Evolutionary conservation across 2,888 invertebrate species (phyloP).

Genomic region (Pterobdella sp.): DNA sequence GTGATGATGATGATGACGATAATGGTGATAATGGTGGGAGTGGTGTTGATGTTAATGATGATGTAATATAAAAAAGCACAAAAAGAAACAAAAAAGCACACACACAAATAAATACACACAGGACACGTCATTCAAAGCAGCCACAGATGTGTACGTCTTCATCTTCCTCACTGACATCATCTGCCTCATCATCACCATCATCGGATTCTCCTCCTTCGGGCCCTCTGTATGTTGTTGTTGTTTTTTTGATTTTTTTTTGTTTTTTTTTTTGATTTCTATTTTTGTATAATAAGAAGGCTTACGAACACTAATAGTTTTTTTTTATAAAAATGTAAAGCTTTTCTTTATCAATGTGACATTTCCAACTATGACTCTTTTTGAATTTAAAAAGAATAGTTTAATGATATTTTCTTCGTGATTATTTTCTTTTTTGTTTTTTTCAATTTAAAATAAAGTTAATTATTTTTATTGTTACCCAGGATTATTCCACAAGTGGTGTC

Average conservation of each 20-base stretch:
- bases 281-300: too few relatives aligned
- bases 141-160: conserved; percentile 87
- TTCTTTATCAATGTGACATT: too few relatives aligned
- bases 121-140: conserved; percentile 65
- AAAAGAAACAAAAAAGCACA: not conserved
- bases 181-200: conserved; percentile 88
- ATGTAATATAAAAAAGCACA: not conserved
- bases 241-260: not conserved
- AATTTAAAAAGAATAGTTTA: too few relatives aligned
- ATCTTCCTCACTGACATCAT: conserved; percentile 98
- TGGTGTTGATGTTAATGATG: conserved; percentile 3
- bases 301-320: too few relatives aligned
- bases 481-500: conserved; percentile 7
- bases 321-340: too few relatives aligned
- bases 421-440: too few relatives aligned
- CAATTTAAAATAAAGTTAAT: too few relatives aligned
- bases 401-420: too few relatives aligned
- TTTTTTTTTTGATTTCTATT: too few relatives aligned
- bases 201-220: conserved; percentile 92
- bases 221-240: conserved; percentile 47
- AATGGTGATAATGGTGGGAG: not conserved
- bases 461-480: conserved; percentile 1
- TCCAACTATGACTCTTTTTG: too few relatives aligned
- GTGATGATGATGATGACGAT: not conserved
- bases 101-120: conserved; percentile 54